phyloP scores from a whole-genome alignment of 2,113 vertebrate species.

The Dendrocopos noguchii region DNA sequence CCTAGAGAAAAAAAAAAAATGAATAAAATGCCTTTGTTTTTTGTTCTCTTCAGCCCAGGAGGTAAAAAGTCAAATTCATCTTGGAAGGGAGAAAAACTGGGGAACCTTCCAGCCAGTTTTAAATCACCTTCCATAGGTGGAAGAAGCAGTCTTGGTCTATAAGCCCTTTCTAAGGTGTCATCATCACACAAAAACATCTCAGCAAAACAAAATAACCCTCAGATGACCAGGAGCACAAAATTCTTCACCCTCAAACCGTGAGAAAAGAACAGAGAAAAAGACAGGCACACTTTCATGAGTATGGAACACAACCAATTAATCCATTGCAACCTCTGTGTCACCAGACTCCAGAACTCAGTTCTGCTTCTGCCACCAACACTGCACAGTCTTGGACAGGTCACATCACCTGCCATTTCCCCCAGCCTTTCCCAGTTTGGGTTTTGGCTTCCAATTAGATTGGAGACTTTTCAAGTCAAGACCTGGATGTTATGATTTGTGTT shows the following conservation, averaged over 20 bases:
- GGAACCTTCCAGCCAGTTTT: not conserved
- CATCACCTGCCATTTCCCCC: not conserved
- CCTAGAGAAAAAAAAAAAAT: not conserved
- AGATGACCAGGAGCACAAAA: not conserved
- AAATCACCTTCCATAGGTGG: not conserved
- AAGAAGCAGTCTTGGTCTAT: not conserved
- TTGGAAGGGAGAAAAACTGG: not conserved
- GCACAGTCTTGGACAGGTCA: accelerated
- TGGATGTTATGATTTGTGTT: not conserved
- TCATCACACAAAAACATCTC: not conserved
- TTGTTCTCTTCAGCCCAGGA: not conserved
- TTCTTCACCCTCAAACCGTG: not conserved
- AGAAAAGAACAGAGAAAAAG: not conserved
- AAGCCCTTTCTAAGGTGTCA: not conserved
- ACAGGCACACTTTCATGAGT: not conserved
- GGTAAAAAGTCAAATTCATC: not conserved
- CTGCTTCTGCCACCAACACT: not conserved
- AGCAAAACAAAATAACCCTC: not conserved
- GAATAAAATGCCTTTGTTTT: not conserved
- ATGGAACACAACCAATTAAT: accelerated
- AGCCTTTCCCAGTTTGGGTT: accelerated
- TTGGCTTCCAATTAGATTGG: not conserved
- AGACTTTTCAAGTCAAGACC: not conserved
- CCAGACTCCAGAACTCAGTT: not conserved
- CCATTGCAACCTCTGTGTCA: not conserved